Base-by-base conservation (phyloP, 2,113 vertebrate genomes). In the Mustela nigripes region DNA sequence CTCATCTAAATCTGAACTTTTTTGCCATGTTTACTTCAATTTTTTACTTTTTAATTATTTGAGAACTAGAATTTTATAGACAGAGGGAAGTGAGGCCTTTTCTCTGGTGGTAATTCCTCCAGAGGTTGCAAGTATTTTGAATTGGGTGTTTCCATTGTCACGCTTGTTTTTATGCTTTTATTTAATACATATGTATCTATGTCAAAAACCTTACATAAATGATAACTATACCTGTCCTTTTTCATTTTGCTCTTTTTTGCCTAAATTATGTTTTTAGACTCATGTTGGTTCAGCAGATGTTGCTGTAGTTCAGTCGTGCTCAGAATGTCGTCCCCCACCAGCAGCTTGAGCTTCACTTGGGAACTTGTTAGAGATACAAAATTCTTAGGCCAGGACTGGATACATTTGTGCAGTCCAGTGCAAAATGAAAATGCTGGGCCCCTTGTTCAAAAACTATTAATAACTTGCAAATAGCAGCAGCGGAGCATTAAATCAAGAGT, bases 321-420 rank as follows among this genome's bases (percentile, higher is more conserved):
- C 65, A 88, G 76, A 87, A 67, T 76, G 48, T 76, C 11, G 28
- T 63, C 28, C 58, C 19, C 9, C 33, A 26, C 48, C 31, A 67
- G 82, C 31, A 60, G 48, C 58, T 56, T 71, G 3, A 80, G n/a
- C 10, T 10, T 81, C n/a, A 65, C 42, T 36, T 85, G 81, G 36
- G 58, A 71, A 73, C 65, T 91, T 93, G 15, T 85, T 86, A 80
- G 73, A 91, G 74, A 81, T 86, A 36, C 56, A 48, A 22, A 84
- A 69, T 69, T 84, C 79, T 90, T 26, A 71, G 71, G 50, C 60
- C 50, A 85, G 50, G n/a, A 50, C 53, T 7, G 7, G 62, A 21
- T 50, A 53, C 28, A 85, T 36, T 84, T 90, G 50, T 90, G 21
- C 39, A 26, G 28, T 8, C 2, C 69, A 84, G 62, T 39, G 15